phyloP scores from a whole-genome alignment of 92 coral and sea anemone species.

The Palythoa grandis region DNA sequence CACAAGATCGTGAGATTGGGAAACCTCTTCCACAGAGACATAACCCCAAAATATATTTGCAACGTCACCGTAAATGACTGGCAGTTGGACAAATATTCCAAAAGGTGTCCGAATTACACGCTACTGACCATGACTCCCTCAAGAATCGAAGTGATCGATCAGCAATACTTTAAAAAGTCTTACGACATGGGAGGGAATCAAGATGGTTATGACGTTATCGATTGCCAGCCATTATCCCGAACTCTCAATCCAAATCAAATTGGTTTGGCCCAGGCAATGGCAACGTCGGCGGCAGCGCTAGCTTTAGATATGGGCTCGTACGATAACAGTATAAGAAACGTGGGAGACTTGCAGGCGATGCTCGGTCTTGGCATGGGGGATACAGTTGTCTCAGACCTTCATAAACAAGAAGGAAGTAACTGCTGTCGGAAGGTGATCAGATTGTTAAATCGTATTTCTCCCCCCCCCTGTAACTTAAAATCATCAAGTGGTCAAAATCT shows the following conservation, averaged over 20 bases:
- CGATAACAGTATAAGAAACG: constrained; percentile 38
- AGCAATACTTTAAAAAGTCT: not conserved
- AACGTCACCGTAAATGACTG: constrained; percentile 68
- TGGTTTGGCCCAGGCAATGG: constrained; percentile 57
- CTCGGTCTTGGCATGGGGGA: constrained; percentile 62
- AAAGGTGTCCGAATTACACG: constrained; percentile 19
- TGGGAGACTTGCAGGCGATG: constrained; percentile 42
- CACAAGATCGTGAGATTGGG: constrained; percentile 6
- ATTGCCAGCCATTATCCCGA: constrained; percentile 5
- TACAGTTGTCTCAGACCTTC: constrained; percentile 39
- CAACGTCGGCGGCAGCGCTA: constrained; percentile 60
- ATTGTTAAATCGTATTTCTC: no score
- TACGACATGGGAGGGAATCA: not conserved
- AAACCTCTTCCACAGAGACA: not conserved
- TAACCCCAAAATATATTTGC: constrained; percentile 28
- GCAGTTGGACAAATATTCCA: constrained; percentile 25
- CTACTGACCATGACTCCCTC: constrained; percentile 47
- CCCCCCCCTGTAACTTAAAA: no score
- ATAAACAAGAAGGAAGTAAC: not conserved
- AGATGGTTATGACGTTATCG: not conserved
- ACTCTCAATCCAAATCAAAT: constrained; percentile 43
- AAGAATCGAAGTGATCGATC: constrained; percentile 44
- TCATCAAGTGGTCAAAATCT: no score
- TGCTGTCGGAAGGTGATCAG: constrained; percentile 31
- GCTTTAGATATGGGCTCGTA: constrained; percentile 52